Conservation (phyloP, 1,140 invertebrate genomes). For the Sycobia sp. region DNA sequence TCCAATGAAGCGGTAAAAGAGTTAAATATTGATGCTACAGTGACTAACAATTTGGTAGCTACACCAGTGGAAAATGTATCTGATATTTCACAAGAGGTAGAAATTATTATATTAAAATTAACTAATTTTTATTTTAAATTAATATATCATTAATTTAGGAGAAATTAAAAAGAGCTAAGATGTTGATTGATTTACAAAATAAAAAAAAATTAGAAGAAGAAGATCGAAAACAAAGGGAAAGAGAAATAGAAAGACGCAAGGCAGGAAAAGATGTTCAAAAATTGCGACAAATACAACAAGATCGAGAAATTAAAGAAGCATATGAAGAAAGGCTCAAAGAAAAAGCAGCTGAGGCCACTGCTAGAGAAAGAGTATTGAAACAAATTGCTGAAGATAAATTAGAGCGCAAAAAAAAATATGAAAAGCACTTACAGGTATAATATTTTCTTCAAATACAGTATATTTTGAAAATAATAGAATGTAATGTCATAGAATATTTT, state of each 20-base stretch:
- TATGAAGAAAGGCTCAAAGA: slow-evolving; percentile 73
- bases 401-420: slow-evolving; percentile 60
- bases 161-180: slow-evolving; percentile 56
- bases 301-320: slow-evolving; percentile 74
- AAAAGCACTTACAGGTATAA: slow-evolving; percentile 42
- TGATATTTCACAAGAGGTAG: slow-evolving; percentile 23
- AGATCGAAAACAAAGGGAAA: slow-evolving; percentile 67
- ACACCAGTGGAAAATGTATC: neutral
- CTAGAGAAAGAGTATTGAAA: slow-evolving; percentile 71
- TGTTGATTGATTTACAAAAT: slow-evolving; percentile 65
- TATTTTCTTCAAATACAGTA: neutral
- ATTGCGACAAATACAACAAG: slow-evolving; percentile 72
- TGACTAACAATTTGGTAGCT: neutral
- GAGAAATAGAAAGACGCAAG: slow-evolving; percentile 74
- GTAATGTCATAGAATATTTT: neutral
- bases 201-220: slow-evolving; percentile 70
- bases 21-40: neutral
- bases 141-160: slow-evolving; percentile 43
- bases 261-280: slow-evolving; percentile 74
- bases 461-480: neutral
- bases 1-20: neutral
- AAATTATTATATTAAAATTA: neutral
- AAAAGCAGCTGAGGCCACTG: slow-evolving; percentile 70
- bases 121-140: neutral
- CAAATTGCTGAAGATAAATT: slow-evolving; percentile 79